Conservation (phyloP, 2,888 invertebrate genomes). For the Aleiodes testaceus region DNA sequence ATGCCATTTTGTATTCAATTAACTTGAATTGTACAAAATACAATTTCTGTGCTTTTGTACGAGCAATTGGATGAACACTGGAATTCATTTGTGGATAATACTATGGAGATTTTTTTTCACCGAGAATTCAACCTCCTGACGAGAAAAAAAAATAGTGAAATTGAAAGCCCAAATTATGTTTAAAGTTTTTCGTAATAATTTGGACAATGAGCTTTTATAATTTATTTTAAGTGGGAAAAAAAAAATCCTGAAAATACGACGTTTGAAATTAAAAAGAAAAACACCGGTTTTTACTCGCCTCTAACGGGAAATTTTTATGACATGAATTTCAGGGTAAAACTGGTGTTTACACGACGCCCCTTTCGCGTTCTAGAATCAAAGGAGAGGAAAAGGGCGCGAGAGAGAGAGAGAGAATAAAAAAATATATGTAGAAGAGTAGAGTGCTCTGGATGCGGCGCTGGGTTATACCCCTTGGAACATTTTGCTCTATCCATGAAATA, state of each 20-base stretch:
- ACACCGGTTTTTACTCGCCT: not conserved
- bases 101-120: conserved; percentile 7
- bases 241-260: too few species aligned
- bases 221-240: too few species aligned
- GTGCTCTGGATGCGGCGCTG: conserved; percentile 33
- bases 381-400: not conserved
- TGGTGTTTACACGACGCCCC: conserved; percentile 34
- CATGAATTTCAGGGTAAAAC: conserved; percentile 20
- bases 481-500: conserved; percentile 54
- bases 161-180: too few species aligned
- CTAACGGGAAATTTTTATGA: conserved; percentile 21
- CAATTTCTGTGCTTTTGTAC: conserved; percentile 11
- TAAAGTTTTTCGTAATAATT: too few species aligned
- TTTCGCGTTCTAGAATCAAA: not conserved
- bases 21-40: conserved; percentile 25
- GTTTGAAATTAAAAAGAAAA: too few species aligned
- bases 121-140: not conserved
- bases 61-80: conserved; percentile 1
- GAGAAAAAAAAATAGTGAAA: too few species aligned
- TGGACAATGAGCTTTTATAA: too few species aligned
- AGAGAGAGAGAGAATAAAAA: conserved; percentile 9
- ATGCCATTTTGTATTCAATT: conserved; percentile 36
- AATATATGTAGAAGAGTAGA: conserved; percentile 31
- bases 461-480: conserved; percentile 33
- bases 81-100: conserved; percentile 9